These are phyloP conservation scores for Bombus pascuorum DNA, from an alignment of 1,140 invertebrate genomes.

Conservation along the genomic window DNA sequence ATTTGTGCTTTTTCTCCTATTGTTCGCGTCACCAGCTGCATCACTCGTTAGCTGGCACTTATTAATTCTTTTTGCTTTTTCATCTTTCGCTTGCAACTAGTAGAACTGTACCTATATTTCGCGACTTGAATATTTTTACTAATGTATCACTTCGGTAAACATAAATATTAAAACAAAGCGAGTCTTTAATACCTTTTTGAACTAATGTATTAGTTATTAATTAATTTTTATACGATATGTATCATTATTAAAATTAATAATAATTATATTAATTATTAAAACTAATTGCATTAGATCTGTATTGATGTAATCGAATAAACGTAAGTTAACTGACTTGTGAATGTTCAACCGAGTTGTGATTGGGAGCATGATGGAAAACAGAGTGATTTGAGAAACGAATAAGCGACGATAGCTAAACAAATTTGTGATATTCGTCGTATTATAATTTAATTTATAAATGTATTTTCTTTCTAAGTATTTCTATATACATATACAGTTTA, in stretches of 20 bases:
- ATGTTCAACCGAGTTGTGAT: too few species aligned
- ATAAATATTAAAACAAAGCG: neutral
- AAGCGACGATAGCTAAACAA: neutral
- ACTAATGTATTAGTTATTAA: neutral
- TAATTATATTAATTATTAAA: neutral
- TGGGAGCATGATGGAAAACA: too few species aligned
- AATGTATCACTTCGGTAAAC: neutral
- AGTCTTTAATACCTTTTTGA: neutral
- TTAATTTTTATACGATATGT: neutral
- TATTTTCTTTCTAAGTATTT: neutral
- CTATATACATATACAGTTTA: neutral
- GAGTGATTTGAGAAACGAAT: too few species aligned
- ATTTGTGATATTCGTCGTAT: neutral
- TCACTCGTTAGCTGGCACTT: conserved; percentile 27
- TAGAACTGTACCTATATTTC: neutral
- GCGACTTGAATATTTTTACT: neutral
- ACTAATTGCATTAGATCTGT: neutral
- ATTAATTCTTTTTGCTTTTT: neutral
- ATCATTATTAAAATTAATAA: too few species aligned
- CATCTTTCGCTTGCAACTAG: too few species aligned
- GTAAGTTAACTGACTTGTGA: too few species aligned
- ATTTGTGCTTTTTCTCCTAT: conserved; percentile 1
- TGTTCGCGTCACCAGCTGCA: conserved; percentile 31
- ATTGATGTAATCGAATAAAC: too few species aligned
- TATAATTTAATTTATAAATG: neutral